phyloP scores from a whole-genome alignment of 2,113 vertebrate genomes.

The Nothocercus julius region DNA sequence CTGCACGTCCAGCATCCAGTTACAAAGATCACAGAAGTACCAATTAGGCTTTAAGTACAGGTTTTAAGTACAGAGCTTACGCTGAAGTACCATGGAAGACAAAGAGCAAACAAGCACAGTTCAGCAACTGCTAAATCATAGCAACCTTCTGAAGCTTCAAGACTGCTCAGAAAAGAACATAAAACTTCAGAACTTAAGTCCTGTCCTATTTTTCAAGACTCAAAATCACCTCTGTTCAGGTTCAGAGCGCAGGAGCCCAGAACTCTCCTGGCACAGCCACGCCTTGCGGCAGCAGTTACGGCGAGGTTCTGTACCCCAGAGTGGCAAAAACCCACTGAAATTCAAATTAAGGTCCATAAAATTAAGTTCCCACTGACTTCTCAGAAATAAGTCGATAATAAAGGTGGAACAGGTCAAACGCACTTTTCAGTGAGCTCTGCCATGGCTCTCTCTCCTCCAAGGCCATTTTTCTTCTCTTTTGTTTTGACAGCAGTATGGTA shows the following conservation, averaged over 20 bases:
- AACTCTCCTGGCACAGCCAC: neutral
- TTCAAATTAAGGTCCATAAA: neutral
- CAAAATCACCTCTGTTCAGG: neutral
- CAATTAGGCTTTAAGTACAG: neutral
- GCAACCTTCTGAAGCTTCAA: neutral
- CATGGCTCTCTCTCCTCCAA: neutral
- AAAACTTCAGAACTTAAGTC: neutral
- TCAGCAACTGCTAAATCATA: fast-evolving
- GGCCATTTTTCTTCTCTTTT: neutral
- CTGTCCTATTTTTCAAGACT: neutral
- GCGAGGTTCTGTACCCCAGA: neutral
- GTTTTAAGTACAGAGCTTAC: neutral
- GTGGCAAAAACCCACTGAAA: neutral
- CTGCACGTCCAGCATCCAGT: fast-evolving
- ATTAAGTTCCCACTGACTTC: neutral
- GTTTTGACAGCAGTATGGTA: neutral
- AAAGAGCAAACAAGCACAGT: neutral
- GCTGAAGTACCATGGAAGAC: neutral
- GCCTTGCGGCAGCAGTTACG: fast-evolving
- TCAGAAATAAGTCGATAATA: neutral
- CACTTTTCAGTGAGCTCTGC: neutral
- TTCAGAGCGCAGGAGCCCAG: neutral
- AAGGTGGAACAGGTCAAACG: neutral
- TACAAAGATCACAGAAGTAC: neutral
- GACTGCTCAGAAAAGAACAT: neutral